These are phyloP conservation scores for Boleophthalmus pectinirostris DNA, from an alignment of 2,113 vertebrate genomes.

Conservation along the genomic window DNA sequence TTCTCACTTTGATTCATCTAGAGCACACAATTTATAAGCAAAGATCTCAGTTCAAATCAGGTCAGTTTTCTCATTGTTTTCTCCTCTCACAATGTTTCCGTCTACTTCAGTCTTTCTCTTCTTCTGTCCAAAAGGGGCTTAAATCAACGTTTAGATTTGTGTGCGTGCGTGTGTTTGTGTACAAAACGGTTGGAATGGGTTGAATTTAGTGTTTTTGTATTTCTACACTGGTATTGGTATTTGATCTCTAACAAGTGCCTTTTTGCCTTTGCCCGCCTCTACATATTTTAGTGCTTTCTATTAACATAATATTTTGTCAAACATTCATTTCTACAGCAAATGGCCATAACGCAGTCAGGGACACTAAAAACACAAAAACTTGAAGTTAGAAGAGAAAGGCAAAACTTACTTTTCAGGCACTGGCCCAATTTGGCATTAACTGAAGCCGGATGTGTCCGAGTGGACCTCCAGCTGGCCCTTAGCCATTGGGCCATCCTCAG, in stretches of 20 bases:
- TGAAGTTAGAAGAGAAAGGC: conserved; percentile 14
- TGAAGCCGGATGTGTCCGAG: conserved; percentile 38
- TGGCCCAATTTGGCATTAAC: conserved; percentile 37
- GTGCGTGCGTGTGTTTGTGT: background rate
- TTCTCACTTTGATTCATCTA: background rate
- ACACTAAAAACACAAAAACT: conserved; percentile 16
- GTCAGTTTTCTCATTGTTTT: background rate
- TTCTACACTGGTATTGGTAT: background rate
- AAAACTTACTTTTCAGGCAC: conserved; percentile 26
- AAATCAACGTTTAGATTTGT: background rate
- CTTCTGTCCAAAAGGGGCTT: background rate
- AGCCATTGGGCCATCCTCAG: conserved; percentile 49
- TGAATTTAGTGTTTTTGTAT: background rate
- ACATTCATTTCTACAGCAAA: background rate
- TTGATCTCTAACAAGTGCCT: background rate
- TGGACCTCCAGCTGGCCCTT: conserved; percentile 45
- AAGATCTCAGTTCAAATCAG: background rate
- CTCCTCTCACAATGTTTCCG: background rate
- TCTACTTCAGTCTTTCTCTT: background rate
- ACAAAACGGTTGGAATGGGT: background rate
- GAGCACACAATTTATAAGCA: background rate
- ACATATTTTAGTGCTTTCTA: background rate
- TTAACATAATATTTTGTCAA: background rate
- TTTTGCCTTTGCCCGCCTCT: background rate
- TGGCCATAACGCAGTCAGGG: conserved; percentile 1